A percentile compares a stretch with the other conserved stretches of the same genome.
These are phyloP conservation scores for Psylliodes chrysocephalus DNA, from an alignment of 2,888 invertebrate genomes.

Conservation along the genomic window DNA sequence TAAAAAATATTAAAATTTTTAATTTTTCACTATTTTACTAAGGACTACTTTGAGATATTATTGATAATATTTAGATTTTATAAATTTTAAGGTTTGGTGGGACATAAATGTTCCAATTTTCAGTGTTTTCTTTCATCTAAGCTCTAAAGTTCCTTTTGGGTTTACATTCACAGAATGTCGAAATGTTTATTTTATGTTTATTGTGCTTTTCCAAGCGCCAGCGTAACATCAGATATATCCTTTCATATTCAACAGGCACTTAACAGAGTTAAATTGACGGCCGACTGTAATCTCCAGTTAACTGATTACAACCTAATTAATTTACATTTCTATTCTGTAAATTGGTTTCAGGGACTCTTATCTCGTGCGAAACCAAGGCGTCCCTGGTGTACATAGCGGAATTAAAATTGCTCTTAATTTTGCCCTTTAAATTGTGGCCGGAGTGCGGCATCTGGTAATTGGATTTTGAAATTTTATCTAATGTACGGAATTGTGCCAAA, in stretches of 20 bases:
- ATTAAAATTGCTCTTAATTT: slow-evolving; percentile 24
- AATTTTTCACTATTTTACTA: no score
- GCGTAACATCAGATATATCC: slow-evolving; percentile 4
- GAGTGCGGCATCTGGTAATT: slow-evolving; percentile 6
- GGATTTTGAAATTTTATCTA: slow-evolving; percentile 18
- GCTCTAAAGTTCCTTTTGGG: no score
- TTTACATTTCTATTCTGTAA: slow-evolving; percentile 51
- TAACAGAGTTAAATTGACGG: slow-evolving; percentile 22
- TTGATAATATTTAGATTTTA: no score
- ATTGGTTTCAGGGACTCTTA: slow-evolving; percentile 44
- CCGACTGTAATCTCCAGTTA: slow-evolving; percentile 30
- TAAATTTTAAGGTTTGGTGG: no score
- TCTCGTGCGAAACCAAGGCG: slow-evolving; percentile 18
- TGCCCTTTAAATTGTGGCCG: slow-evolving; percentile 13
- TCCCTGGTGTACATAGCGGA: slow-evolving; percentile 16
- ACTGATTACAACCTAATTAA: slow-evolving; percentile 49
- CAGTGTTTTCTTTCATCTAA: no score
- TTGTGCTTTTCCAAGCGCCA: neutral
- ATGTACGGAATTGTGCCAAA: slow-evolving; percentile 14
- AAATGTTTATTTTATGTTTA: slow-evolving; percentile 7
- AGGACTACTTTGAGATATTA: no score
- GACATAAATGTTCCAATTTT: no score
- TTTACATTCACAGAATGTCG: no score
- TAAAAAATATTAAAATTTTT: no score
- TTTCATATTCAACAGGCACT: slow-evolving; percentile 19